phyloP scores from a whole-genome alignment of 2,113 vertebrate species.

The Clarias magur region DNA sequence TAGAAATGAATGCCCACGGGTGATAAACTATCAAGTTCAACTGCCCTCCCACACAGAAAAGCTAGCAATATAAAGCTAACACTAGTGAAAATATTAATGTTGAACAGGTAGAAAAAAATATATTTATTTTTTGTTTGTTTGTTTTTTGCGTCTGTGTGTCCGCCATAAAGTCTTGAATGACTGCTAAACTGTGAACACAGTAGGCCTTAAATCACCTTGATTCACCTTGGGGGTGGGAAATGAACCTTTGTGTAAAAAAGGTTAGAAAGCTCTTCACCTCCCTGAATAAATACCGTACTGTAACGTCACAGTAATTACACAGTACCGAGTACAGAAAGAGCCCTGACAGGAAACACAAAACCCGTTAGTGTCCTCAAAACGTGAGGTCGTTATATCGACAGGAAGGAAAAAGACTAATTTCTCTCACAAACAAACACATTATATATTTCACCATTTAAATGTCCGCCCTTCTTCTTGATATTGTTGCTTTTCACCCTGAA shows the following conservation, averaged over 20 bases:
- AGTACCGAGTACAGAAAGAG: background rate
- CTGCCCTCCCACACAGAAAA: background rate
- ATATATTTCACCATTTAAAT: no score
- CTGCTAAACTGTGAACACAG: background rate
- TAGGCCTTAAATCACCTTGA: constrained; percentile 70
- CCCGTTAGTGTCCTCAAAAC: background rate
- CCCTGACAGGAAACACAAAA: background rate
- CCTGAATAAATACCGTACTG: background rate
- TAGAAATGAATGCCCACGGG: background rate
- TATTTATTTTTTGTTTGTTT: no score
- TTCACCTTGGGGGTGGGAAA: constrained; percentile 71
- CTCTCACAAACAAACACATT: no score
- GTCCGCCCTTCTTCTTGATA: no score
- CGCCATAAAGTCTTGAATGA: constrained; percentile 3
- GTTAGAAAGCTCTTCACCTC: background rate
- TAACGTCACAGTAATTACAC: background rate
- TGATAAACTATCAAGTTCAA: constrained; percentile 18
- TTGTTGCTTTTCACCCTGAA: background rate
- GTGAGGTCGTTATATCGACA: background rate
- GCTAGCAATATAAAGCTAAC: background rate
- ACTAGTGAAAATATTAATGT: background rate
- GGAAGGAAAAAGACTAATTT: background rate
- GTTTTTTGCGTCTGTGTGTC: background rate
- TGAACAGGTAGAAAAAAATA: background rate
- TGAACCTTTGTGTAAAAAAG: background rate